Conservation (phyloP, 2,797 vertebrate genomes). For the Streptopelia turtur region DNA sequence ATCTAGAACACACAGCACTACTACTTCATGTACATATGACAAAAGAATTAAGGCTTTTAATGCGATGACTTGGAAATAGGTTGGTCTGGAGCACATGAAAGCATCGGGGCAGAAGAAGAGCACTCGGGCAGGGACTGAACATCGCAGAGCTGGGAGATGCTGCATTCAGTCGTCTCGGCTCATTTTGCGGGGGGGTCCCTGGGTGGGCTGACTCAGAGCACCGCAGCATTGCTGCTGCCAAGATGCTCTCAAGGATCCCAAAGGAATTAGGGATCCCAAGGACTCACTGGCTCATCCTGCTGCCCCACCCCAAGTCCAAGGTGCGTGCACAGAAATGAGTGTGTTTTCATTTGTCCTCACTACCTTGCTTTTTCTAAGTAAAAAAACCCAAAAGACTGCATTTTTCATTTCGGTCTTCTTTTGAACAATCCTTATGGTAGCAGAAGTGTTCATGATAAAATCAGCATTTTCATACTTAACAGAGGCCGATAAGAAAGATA, state of each 20-base stretch:
- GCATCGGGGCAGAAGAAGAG: neutral
- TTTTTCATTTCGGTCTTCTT: neutral
- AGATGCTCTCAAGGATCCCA: neutral
- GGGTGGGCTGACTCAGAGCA: fast-evolving
- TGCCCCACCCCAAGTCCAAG: no score
- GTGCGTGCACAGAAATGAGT: fast-evolving
- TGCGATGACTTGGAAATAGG: neutral
- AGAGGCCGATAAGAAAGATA: no score
- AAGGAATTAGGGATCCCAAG: neutral
- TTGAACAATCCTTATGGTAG: neutral
- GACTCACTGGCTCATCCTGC: neutral
- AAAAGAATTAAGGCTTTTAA: neutral
- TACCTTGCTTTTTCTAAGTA: neutral
- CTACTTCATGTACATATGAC: neutral
- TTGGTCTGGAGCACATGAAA: neutral
- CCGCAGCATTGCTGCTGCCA: fast-evolving
- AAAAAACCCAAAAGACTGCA: neutral
- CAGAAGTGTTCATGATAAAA: neutral
- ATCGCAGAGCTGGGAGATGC: fast-evolving
- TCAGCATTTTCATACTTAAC: neutral
- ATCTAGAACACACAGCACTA: neutral
- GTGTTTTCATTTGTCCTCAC: neutral
- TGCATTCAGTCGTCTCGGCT: fast-evolving
- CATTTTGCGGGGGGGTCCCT: fast-evolving
- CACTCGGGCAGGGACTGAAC: neutral